Conservation (phyloP, 2,113 vertebrate genomes). For the Salvelinus fontinalis region DNA sequence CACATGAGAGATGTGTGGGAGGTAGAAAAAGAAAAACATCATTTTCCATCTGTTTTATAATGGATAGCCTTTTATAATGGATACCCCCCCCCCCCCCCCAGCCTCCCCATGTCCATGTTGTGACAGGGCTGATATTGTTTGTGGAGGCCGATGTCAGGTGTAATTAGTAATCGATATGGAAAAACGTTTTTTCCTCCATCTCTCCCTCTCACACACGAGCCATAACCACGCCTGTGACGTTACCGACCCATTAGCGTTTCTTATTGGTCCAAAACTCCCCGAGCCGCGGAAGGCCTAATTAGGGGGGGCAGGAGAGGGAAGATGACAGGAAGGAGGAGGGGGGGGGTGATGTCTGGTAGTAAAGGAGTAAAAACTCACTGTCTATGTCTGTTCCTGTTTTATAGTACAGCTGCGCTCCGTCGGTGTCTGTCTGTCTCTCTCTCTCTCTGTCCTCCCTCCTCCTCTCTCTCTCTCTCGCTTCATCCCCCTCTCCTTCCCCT, state of each 20-base stretch:
- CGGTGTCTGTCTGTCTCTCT: not conserved
- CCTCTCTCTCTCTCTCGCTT: not conserved
- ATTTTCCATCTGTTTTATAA: constrained; percentile 62
- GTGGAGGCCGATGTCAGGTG: constrained; percentile 99
- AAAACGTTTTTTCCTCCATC: constrained; percentile 75
- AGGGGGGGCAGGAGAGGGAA: constrained; percentile 88
- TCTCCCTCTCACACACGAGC: not conserved
- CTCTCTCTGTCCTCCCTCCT: constrained; percentile 23
- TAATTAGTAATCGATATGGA: constrained; percentile 99
- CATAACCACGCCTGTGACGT: constrained; percentile 91
- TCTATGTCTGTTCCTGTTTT: not conserved
- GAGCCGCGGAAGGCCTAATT: constrained; percentile 89
- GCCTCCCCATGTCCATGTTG: constrained; percentile 87
- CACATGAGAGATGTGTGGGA: too few relatives aligned
- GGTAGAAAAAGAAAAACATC: too few relatives aligned
- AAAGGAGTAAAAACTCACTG: too few relatives aligned
- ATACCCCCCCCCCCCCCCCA: constrained; percentile 66
- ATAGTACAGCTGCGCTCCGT: not conserved
- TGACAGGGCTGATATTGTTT: constrained; percentile 99
- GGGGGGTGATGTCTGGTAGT: not conserved
- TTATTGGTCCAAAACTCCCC: constrained; percentile 98
- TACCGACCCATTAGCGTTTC: constrained; percentile 91
- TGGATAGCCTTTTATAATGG: constrained; percentile 75
- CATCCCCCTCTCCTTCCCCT: constrained; percentile 4
- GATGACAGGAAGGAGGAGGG: not conserved